Base-by-base conservation (phyloP, 2,888 invertebrate genomes). In the Ligdia adustata region DNA sequence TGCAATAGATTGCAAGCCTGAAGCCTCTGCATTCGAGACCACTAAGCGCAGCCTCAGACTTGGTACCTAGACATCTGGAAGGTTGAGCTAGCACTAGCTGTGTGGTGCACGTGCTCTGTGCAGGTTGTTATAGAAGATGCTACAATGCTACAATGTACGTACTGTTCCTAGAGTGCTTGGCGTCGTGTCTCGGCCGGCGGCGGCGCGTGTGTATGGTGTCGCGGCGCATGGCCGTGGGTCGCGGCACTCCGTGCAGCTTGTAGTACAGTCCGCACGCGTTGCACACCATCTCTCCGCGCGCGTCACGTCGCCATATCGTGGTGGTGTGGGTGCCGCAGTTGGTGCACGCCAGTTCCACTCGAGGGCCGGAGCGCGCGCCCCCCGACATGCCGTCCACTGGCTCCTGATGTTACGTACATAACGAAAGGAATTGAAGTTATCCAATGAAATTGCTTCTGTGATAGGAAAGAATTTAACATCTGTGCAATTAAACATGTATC, bases 211-310 rank as follows among this genome's bases (percentile, higher is more conserved):
- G 98, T 66, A 99, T 98, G 28, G 98, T 98, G 81, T 98, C 98
- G 68, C 98, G 95, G 66, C 98, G 93, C 98, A 99, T 99, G 47
- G 98, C 96, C 64, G 96, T 93, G 13, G 98, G 98, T 50, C 98
- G 93, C 82, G 97, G 96, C 40, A 98, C 95, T 57, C 97, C 97
- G 86, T 99, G 99, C 63, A 99, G 92, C 89, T 99, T 99, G 91
- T 94, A 99, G 91, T 99, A 99, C 22, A 99, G 93, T 0, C 99
- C 99, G 82, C 99, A 99, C 26, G 99, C 99, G 89, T 99, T 99
- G 89, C 99, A 99, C 49, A 99, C 99, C 92, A 99, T 98, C 91
- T 99, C 98, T 1, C 99, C 99, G 71, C 96, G 94, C 71, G 97
- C 94, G 89, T 99, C 99, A 64, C 99, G 92, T 69, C 99, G 92